These are phyloP conservation scores for Bhutanitis thaidina DNA, from an alignment of 2,888 invertebrate species.

Conservation along the genomic window DNA sequence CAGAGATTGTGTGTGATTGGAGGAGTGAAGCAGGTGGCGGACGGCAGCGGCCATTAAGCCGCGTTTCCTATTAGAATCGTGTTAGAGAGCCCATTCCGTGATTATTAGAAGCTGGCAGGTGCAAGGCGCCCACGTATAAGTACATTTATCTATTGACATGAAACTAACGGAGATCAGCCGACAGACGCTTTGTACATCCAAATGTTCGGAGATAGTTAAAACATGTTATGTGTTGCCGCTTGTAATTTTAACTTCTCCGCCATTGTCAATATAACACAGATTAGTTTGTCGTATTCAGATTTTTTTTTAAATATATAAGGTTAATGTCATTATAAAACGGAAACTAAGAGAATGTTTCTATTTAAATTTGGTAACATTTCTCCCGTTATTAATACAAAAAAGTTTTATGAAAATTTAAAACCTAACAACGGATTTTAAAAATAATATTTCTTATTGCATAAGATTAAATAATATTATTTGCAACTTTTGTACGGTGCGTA, in stretches of 20 bases:
- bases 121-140: slow-evolving; percentile 47
- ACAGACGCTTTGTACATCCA: slow-evolving; percentile 15
- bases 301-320: too few relatives aligned
- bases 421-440: too few relatives aligned
- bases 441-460: too few relatives aligned
- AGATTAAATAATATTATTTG: too few relatives aligned
- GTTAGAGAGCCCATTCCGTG: slow-evolving; percentile 58
- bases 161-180: slow-evolving; percentile 49
- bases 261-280: too few relatives aligned
- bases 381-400: too few relatives aligned
- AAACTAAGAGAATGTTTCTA: too few relatives aligned
- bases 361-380: too few relatives aligned
- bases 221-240: not conserved
- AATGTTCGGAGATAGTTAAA: slow-evolving; percentile 13
- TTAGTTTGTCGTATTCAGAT: too few relatives aligned
- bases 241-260: not conserved
- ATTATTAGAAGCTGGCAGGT: slow-evolving; percentile 66
- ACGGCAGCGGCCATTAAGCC: slow-evolving; percentile 48
- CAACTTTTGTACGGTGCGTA: too few relatives aligned
- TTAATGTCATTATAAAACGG: too few relatives aligned
- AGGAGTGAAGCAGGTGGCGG: slow-evolving; percentile 42
- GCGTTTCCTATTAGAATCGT: slow-evolving; percentile 74
- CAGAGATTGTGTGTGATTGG: slow-evolving; percentile 37
- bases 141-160: slow-evolving; percentile 47
- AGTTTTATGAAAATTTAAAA: too few relatives aligned